Base-by-base conservation (phyloP, 30 jellyfish, hydroid and myxozoan species). In the Aurelia sp. region DNA sequence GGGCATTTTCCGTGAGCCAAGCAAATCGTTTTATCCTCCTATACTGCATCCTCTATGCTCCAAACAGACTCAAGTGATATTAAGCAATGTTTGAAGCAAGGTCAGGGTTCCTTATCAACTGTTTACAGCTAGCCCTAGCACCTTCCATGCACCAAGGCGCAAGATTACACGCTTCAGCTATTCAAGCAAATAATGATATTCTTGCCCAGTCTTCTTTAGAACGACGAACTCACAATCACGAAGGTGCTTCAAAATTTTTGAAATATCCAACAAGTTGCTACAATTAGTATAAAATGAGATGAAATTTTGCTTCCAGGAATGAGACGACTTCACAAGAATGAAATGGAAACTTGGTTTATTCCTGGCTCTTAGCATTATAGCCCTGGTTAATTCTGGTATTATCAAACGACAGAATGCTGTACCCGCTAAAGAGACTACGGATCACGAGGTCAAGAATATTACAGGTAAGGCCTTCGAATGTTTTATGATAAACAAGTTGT, bases 131-230 rank as follows among this genome's bases (percentile, higher is more conserved):
- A 13, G 19, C 16, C 33, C 60, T 41, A 73, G 13, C 50, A 48
- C 60, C 84, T 35, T 9, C 31, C 71, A 73, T 73, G 84, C 71
- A 35, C 71, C 48, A 57, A 31, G 44, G 82, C 85, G 86, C 67
- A 70, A 70, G 62, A 82, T 82, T 67, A 82, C 92, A 82, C 92
- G 92, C 92, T 69, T 71, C 86, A 74, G 81, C 81, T 82, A 50
- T 12, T 65, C 9, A 17, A 41, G 61, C 60, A 62, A 44, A 20
- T 47, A 27, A 13, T 70, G 30, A 35, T 11, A 30, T 33, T 21
- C 40, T 57, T 71, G 60, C 92, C 92, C 82, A 67, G 79, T 60
- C 86, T 70, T 50, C 82, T 59, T 6, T 31, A 16, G 35, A 52
- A 22, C 71, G 27, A 52, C 41, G 37, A 57, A 60, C 23, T 31